Conservation (phyloP, 2,113 vertebrate genomes). For the Pseudolaguvia tuberculata region DNA sequence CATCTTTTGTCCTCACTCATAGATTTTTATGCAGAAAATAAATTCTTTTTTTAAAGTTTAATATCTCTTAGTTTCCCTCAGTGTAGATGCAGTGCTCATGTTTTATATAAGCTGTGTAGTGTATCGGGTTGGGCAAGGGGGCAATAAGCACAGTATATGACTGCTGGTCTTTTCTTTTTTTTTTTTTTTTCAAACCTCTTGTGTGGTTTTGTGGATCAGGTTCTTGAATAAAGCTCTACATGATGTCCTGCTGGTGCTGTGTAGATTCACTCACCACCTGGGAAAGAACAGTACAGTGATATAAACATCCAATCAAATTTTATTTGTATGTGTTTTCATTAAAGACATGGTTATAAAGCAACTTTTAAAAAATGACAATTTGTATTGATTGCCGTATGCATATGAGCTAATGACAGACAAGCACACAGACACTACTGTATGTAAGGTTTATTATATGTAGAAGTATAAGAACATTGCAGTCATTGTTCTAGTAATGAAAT, state of each 20-base stretch:
- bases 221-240: slow-evolving; percentile 36
- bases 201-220: slow-evolving; percentile 11
- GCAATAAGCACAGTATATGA: slow-evolving; percentile 14
- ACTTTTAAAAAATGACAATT: no score
- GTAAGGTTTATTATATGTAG: no score
- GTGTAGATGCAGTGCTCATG: slow-evolving; percentile 11
- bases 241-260: slow-evolving; percentile 62
- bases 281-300: not conserved
- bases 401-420: no score
- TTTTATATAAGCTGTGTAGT: slow-evolving; percentile 12
- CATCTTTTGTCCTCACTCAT: not conserved
- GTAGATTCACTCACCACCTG: slow-evolving; percentile 68
- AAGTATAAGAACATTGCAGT: no score
- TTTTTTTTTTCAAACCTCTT: slow-evolving; percentile 18
- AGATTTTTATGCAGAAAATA: not conserved
- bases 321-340: no score
- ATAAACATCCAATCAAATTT: not conserved
- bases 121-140: not conserved
- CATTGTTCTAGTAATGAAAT: no score
- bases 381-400: no score
- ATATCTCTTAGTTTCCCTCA: not conserved
- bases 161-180: slow-evolving; percentile 6
- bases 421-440: no score
- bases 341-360: no score
- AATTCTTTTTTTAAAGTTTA: not conserved